Evolutionary conservation across 2,888 invertebrate genomes (phyloP), one percentile per base, ranked within the genome.

Genomic region (Tiphia femorata): DNA sequence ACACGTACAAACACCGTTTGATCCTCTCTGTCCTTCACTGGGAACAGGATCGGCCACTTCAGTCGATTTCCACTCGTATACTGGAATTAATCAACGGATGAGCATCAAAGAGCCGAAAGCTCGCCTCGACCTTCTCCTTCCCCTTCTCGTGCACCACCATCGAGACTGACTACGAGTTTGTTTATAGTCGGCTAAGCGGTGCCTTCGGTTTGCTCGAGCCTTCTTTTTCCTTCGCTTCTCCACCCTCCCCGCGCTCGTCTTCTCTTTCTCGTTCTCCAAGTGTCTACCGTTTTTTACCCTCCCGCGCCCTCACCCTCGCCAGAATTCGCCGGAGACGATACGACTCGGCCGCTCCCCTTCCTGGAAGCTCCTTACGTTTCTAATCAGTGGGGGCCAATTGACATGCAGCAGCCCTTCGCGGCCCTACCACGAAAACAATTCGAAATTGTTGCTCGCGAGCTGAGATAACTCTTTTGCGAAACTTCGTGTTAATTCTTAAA

Each of bases 31-130:
- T 40, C 40, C 21, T n/a, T 17, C 40, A 40, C 40, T 40, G n/a
- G n/a, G n/a, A n/a, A n/a, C n/a, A n/a, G n/a, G n/a, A n/a, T n/a
- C n/a, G 17, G 17, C 3, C 17, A 17, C 23, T 19, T 38, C 38
- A 20, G 38, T 38, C n/a, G 38, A 38, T 5, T 38, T 19, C 16
- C 17, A 14, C 17, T 38, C 75, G 70, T 71, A 67, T 55, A 63
- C 75, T 67, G 71, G 73, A 75, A 81, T 81, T 81, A 81, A 82
- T 82, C 81, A 81, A 78, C 74, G 77, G 70, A 70, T 51, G 58
- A 62, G 76, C 79, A 79, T 82, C 82, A 82, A 81, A 81, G 81
- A 74, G 70, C 69, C 72, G 67, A 67, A 67, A 67, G 72, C 70
- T 70, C 50, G n/a, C n/a, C n/a, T n/a, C 46, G 50, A 64, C 68